Conservation (phyloP, 2,113 vertebrate genomes). For the Calonectris borealis region DNA sequence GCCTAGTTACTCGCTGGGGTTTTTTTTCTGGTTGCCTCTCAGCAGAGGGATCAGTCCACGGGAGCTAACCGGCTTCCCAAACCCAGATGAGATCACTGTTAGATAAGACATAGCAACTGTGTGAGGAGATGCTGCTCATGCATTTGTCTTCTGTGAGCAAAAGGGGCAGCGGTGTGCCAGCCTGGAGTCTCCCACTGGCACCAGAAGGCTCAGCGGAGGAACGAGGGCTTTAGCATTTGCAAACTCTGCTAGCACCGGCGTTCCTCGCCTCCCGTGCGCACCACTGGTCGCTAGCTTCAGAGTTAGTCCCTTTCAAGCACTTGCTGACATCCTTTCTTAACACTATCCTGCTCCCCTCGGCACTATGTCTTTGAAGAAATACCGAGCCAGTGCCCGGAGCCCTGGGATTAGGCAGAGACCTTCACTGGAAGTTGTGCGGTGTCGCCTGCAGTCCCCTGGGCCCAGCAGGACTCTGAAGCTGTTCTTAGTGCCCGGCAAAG, state of each 20-base stretch:
- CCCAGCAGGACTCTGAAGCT: too few relatives aligned
- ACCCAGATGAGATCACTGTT: neutral
- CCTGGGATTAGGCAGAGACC: neutral
- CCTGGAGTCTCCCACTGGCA: neutral
- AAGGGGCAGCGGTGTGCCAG: too few relatives aligned
- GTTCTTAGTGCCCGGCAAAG: neutral
- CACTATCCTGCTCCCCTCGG: neutral
- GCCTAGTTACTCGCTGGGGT: accelerated
- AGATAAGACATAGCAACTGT: neutral
- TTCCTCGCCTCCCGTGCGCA: accelerated
- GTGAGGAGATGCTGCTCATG: neutral
- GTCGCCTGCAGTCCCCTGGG: neutral
- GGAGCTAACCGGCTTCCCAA: neutral
- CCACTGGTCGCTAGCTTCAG: neutral
- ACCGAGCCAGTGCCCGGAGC: neutral
- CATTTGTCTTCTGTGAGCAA: neutral
- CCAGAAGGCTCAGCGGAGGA: accelerated
- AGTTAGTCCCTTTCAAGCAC: neutral
- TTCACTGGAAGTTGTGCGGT: neutral
- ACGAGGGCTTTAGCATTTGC: neutral
- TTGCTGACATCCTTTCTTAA: neutral
- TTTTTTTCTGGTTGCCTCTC: neutral
- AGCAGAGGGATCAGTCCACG: neutral
- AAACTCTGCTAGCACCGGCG: accelerated
- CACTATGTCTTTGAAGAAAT: neutral